phyloP scores from a whole-genome alignment of 2,797 vertebrate genomes.

The Hapalemur alaotrensis region DNA sequence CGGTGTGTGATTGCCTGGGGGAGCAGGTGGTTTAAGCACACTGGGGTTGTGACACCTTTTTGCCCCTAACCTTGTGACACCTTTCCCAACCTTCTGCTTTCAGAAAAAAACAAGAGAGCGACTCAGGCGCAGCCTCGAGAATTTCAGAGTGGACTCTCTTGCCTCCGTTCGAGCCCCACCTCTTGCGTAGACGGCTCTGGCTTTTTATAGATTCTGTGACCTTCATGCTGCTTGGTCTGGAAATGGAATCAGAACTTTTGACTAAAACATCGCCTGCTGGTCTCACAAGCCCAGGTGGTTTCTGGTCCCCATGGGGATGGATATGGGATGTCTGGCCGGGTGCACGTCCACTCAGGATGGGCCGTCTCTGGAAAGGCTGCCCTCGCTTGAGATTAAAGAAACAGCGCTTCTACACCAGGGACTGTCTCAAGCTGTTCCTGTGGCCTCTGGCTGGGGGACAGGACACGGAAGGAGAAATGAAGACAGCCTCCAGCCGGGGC shows the following conservation, averaged over 20 bases:
- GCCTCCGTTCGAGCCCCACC: background rate
- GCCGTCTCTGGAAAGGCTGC: background rate
- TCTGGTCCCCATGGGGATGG: background rate
- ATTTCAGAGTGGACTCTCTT: background rate
- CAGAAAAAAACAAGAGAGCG: background rate
- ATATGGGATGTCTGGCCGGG: background rate
- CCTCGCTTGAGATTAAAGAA: background rate
- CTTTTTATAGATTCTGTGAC: background rate
- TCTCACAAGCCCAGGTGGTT: background rate
- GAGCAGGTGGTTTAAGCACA: background rate
- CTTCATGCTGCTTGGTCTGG: background rate
- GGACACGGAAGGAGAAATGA: background rate
- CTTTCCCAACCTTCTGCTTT: constrained; percentile 35
- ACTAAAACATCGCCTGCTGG: background rate
- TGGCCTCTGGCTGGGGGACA: background rate
- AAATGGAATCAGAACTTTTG: background rate
- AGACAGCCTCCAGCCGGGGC: background rate
- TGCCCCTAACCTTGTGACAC: background rate
- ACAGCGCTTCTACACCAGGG: background rate
- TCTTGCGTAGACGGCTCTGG: background rate
- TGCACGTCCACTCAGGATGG: background rate
- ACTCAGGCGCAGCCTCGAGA: background rate
- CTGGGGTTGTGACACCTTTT: background rate
- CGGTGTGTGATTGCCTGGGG: background rate
- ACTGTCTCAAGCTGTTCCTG: background rate